phyloP scores from a whole-genome alignment of 2,113 vertebrate species.

The Austrofundulus limnaeus region DNA sequence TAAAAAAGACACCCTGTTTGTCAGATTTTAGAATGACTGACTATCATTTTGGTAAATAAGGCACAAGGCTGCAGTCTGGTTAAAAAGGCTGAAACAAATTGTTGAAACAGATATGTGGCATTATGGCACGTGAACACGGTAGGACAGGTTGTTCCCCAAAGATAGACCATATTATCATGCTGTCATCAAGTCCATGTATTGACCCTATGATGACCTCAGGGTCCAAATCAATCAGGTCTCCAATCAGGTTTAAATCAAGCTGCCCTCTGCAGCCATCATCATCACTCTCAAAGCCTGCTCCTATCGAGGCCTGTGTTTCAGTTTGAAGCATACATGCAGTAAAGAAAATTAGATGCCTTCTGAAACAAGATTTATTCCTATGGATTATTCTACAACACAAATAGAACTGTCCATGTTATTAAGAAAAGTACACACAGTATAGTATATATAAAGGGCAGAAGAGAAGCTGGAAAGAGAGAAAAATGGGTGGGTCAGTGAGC shows the following conservation, averaged over 20 bases:
- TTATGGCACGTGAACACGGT: constrained; percentile 48
- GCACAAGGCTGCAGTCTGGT: constrained; percentile 7
- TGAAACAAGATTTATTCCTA: constrained; percentile 7
- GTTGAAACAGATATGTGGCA: constrained; percentile 28
- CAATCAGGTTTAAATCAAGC: constrained; percentile 64
- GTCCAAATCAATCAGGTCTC: constrained; percentile 66
- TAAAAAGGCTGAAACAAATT: constrained; percentile 15
- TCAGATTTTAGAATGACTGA: constrained; percentile 32
- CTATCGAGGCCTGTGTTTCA: constrained; percentile 4
- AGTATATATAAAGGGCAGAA: constrained; percentile 31
- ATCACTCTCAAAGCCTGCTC: constrained; percentile 30
- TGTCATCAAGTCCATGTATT: constrained; percentile 54
- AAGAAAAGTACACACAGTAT: constrained; percentile 12
- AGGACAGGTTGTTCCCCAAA: constrained; percentile 42
- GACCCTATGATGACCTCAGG: constrained; percentile 60
- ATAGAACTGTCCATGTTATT: constrained; percentile 35
- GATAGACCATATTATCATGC: constrained; percentile 52
- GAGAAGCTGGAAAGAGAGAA: constrained; percentile 20
- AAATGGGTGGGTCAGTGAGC: constrained; percentile 68
- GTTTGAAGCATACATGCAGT: neutral
- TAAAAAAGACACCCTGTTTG: constrained; percentile 22
- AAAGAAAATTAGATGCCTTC: constrained; percentile 6
- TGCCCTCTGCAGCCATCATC: constrained; percentile 25
- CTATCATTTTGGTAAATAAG: constrained; percentile 20
- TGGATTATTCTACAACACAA: constrained; percentile 26